Percentiles rank a stretch among this genome's conserved stretches.
Evolutionary conservation across 2,888 invertebrate species (phyloP).

Genomic region (Dugesia japonica): DNA sequence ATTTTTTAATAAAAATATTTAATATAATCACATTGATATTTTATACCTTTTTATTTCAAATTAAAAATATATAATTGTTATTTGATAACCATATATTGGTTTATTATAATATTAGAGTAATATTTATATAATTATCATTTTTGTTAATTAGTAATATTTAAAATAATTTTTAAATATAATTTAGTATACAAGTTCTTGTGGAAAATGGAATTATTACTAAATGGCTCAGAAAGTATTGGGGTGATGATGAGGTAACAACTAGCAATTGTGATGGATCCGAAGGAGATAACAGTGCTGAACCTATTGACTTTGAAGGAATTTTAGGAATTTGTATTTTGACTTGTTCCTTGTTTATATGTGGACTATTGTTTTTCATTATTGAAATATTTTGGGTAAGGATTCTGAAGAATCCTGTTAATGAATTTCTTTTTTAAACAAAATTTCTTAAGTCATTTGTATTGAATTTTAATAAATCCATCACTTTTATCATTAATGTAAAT

Average conservation of each 20-base stretch:
- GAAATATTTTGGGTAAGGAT: neutral
- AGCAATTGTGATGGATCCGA: neutral
- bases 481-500: too few species aligned
- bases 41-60: too few species aligned
- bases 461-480: too few species aligned
- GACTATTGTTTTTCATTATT: neutral
- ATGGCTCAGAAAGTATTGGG: neutral
- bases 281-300: neutral
- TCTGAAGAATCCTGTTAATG: neutral
- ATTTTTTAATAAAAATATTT: too few species aligned
- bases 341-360: neutral
- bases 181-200: neutral
- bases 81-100: too few species aligned
- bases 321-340: neutral
- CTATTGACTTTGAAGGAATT: neutral
- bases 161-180: neutral
- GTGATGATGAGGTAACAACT: neutral
- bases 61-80: too few species aligned
- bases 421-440: neutral
- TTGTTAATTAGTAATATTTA: too few species aligned
- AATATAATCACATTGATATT: too few species aligned
- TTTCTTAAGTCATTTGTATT: too few species aligned
- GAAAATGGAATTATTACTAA: neutral
- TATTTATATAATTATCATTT: too few species aligned
- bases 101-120: too few species aligned